phyloP scores from a whole-genome alignment of 2,888 invertebrate genomes.

The Ormyrus rosae region DNA sequence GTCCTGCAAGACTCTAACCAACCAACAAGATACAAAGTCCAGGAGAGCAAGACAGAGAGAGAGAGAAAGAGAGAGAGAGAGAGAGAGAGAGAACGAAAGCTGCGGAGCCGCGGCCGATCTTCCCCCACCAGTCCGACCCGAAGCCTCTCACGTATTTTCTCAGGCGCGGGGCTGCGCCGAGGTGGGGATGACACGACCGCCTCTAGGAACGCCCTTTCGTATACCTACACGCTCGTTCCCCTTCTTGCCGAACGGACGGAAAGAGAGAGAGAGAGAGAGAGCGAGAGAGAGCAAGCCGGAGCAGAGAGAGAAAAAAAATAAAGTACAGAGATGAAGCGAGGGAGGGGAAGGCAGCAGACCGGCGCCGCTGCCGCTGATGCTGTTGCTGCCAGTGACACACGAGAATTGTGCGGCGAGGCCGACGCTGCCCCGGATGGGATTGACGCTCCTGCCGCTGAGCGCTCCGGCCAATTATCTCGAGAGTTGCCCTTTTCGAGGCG shows the following conservation, averaged over 20 bases:
- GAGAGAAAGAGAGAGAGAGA: background rate
- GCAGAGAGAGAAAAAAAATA: constrained; percentile 20
- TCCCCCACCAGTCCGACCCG: constrained; percentile 7
- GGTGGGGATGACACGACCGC: constrained; percentile 73
- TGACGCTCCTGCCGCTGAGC: background rate
- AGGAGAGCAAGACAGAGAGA: background rate
- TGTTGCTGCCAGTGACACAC: constrained; percentile 7
- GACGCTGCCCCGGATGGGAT: background rate
- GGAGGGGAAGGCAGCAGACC: background rate
- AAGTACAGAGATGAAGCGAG: constrained; percentile 21
- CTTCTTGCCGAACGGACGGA: constrained; percentile 2
- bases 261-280: background rate
- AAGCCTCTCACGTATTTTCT: constrained; percentile 55
- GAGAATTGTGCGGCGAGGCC: background rate
- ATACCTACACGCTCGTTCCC: constrained; percentile 9
- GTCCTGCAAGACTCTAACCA: background rate
- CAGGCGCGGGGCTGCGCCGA: constrained; percentile 33
- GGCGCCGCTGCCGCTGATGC: background rate
- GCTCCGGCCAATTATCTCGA: too few relatives aligned
- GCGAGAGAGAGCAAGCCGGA: background rate
- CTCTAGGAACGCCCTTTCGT: constrained; percentile 75
- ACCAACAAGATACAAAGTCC: background rate
- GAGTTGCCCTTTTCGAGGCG: too few relatives aligned
- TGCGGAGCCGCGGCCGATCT: background rate
- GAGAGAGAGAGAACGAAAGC: background rate